phyloP scores from a whole-genome alignment of 2,888 invertebrate species.

The Brachylomia viminalis region DNA sequence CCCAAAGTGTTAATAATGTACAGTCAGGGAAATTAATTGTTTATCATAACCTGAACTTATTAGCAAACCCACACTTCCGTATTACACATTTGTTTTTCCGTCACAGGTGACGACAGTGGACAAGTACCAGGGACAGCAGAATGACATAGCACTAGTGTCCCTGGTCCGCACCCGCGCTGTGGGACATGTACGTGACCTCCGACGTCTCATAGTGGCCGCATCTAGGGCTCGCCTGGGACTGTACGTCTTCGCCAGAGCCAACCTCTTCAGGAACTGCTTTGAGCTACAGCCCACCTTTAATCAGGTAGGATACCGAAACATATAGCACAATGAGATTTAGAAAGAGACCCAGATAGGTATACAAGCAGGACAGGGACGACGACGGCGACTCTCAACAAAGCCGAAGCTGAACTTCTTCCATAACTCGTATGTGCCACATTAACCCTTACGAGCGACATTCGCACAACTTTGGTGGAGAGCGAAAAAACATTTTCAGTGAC shows the following conservation, averaged over 20 bases:
- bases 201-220: conserved; percentile 99
- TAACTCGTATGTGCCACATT: neutral
- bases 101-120: conserved; percentile 97
- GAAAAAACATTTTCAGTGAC: neutral
- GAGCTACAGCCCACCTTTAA: conserved; percentile 99
- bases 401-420: neutral
- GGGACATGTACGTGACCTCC: conserved; percentile 99
- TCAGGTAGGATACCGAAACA: conserved; percentile 89
- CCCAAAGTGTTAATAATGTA: neutral
- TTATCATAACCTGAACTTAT: neutral
- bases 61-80: neutral
- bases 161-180: conserved; percentile 98
- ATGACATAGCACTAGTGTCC: conserved; percentile 99
- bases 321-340: too few species aligned
- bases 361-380: neutral
- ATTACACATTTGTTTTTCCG: neutral
- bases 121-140: conserved; percentile 99
- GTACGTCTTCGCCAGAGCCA: conserved; percentile 98
- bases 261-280: conserved; percentile 98
- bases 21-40: neutral
- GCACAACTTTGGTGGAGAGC: neutral
- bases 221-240: conserved; percentile 99
- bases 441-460: neutral
- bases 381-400: neutral
- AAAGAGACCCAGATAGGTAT: neutral